These are phyloP conservation scores for Akabosia matsudoensis DNA, from an alignment of 1,140 invertebrate species.

Conservation along the genomic window DNA sequence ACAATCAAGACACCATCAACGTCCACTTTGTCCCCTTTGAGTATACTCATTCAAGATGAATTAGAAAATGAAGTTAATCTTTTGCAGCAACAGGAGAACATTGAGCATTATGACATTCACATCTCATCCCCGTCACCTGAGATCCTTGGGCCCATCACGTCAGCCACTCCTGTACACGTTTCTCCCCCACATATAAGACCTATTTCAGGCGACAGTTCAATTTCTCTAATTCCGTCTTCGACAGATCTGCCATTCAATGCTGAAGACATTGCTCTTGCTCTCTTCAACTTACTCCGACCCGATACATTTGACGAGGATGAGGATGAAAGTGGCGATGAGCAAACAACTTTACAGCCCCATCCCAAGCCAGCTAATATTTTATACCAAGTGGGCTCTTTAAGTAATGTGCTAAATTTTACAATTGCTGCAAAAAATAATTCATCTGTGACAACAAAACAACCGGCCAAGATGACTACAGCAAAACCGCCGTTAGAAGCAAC, in stretches of 20 bases:
- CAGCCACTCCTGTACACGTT: neutral
- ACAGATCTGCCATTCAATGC: constrained; percentile 21
- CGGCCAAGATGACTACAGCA: neutral
- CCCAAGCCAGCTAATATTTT: neutral
- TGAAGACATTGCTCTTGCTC: constrained; percentile 39
- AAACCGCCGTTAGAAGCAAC: neutral
- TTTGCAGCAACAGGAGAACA: neutral
- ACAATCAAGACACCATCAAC: neutral
- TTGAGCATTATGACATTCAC: constrained; percentile 10
- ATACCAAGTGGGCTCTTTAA: constrained; percentile 4
- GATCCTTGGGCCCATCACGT: neutral
- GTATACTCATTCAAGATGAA: neutral
- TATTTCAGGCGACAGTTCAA: neutral
- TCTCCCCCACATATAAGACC: neutral
- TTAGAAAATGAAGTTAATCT: constrained; percentile 15
- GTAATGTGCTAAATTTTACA: neutral
- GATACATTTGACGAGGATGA: neutral
- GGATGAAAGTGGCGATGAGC: neutral
- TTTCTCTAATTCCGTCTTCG: neutral
- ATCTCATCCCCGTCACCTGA: neutral
- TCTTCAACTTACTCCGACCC: constrained; percentile 35
- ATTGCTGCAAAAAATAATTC: neutral
- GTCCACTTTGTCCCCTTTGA: neutral
- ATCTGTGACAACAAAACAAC: neutral
- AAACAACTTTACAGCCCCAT: neutral